Evolutionary conservation across 2,888 invertebrate species (phyloP), one percentile per base, ranked within the genome.

Genomic region (Agrotis clavis): DNA sequence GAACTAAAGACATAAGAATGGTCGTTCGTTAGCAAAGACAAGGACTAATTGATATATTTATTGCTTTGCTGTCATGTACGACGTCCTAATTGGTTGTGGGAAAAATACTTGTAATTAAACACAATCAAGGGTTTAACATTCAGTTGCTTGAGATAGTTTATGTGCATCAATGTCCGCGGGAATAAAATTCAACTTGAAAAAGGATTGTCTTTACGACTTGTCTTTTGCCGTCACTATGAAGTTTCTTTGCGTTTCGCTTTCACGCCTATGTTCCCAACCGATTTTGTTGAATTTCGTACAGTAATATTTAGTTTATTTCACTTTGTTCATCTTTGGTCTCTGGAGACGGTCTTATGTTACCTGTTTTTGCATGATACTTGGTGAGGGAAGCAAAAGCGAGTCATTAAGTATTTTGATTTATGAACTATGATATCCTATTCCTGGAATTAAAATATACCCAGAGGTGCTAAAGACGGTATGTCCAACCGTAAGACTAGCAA

Each of bases 21-120:
- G 66, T 65, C 65, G 53, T 75, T 71, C 59, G 70, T 81, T 80
- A 71, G 50, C 57, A 74, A 67, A 79, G 79, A 76, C 83, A 77
- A 18, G 63, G 68, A 45, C 75, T 84, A 81, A 82, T 70, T 70
- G 85, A 74, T 82, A 77, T 76, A 84, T 88, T 89, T 83, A 88
- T 86, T 84, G 78, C 84, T 71, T 77, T 64, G 81, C 75, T 83
- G 82, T 87, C 83, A 82, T 77, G 67, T 75, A 77, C 74, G 61
- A 66, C 67, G 61, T 69, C 56, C 65, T 84, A 89, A 91, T 88
- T 89, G 89, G 68, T 72, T 86, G 90, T 91, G 91, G 83, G 91
- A 91, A 90, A 88, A 87, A 86, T 78, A 83, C 81, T 85, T 77
- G 72, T 85, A 88, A 90, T 89, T 87, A 86, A 89, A 85, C 72